These are phyloP conservation scores for Xiphorhynchus erythropygius DNA, from an alignment of 2,797 vertebrate species.

Conservation along the genomic window DNA sequence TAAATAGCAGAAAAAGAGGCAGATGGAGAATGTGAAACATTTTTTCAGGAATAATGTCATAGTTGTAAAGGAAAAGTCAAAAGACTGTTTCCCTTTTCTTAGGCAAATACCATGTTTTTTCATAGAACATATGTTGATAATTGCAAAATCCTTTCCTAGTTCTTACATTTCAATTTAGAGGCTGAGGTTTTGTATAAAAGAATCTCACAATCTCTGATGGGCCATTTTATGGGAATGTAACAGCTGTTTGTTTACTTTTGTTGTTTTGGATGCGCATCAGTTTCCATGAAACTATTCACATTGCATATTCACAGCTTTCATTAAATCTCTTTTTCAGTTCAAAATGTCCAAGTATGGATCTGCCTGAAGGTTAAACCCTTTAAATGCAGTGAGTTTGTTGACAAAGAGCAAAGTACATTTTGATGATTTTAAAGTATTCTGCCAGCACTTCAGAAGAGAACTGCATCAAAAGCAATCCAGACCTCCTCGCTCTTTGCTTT, in stretches of 20 bases:
- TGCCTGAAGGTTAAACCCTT: neutral
- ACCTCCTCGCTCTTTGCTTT: conserved; percentile 36
- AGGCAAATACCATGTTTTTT: neutral
- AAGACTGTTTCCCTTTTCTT: neutral
- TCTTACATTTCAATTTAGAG: neutral
- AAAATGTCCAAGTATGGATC: neutral
- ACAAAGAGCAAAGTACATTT: conserved; percentile 55
- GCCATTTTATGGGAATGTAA: neutral
- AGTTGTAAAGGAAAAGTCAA: neutral
- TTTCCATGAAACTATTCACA: neutral
- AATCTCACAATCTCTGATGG: neutral
- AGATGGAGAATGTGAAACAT: neutral
- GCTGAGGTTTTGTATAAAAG: neutral
- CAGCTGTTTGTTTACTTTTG: conserved; percentile 23
- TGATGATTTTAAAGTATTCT: conserved; percentile 22
- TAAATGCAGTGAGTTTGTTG: conserved; percentile 27
- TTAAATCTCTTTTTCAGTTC: neutral
- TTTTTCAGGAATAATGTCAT: neutral
- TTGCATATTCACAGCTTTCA: neutral
- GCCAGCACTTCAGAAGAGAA: conserved; percentile 21
- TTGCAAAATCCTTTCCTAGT: neutral
- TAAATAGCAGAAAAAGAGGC: neutral
- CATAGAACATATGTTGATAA: neutral
- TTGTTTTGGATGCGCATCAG: neutral
- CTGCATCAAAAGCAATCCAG: conserved; percentile 10